Evolutionary conservation across 2,797 vertebrate species (phyloP), one percentile per base, ranked within the genome.

Genomic region (Triplophysa bombifrons): DNA sequence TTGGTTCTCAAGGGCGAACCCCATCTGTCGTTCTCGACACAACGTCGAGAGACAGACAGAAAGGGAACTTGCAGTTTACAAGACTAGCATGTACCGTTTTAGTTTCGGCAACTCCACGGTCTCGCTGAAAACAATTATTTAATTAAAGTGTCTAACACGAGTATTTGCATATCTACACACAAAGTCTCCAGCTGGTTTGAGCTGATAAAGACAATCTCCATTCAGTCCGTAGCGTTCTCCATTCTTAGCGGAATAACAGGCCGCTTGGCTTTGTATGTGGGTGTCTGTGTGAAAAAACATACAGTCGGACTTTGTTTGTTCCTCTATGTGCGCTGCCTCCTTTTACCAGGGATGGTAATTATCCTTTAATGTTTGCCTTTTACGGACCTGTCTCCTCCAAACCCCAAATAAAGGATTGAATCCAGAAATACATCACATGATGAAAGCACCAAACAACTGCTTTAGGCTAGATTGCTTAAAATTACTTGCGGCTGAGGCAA

Each of bases 281-380:
- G 64, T 30, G 14, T 48, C 34, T 38, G 44, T 17, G 25, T 48
- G 19, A 11, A 55, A 16, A 66, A 61, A 20, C 3, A 19, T 12
- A 60, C 51, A 68, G 53, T 17, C 74, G 30, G 74, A 76, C 38
- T 3, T 46, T 76, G 64, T 79, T 72, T 66, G 69, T 72, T 79
- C 38, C 48, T 65, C 48, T 19, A 16, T 53, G 34, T 20, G 64
- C 25, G 20, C 60, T 46, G 7, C 50, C 25, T 67, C 19, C 51
- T 25, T 72, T 72, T 25, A 44, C 5, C 41, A n/a, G 74, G 82
- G 72, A 76, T 12, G 1, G 46, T 83, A 82, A 89, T 89, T 88
- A 86, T 74, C 78, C 67, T 79, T 86, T 80, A 88, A 89, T 89
- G 88, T 87, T 80, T 80, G 83, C 30, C 80, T 83, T 85, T 89